Conservation (phyloP, 2,888 invertebrate species). For the Melangyna quadrimaculata region DNA sequence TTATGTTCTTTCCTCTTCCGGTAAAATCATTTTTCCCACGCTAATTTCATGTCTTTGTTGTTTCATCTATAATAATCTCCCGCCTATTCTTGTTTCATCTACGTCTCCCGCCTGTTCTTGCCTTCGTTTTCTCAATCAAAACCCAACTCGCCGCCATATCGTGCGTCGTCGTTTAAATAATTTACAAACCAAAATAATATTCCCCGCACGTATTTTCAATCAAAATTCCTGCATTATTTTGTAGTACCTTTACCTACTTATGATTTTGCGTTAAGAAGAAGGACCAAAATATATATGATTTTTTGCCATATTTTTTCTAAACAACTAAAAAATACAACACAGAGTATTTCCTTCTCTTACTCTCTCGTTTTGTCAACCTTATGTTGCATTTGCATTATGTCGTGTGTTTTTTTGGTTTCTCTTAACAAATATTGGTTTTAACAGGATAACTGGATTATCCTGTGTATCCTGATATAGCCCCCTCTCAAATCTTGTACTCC, state of each 20-base stretch:
- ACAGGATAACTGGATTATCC: slow-evolving; percentile 48
- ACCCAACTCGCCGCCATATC: background rate
- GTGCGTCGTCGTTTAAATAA: too few relatives aligned
- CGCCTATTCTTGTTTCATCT: background rate
- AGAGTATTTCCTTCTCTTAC: background rate
- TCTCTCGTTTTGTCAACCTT: background rate
- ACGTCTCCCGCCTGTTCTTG: background rate
- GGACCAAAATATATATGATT: background rate
- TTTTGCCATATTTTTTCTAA: background rate
- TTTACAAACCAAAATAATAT: background rate
- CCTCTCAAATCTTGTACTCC: background rate
- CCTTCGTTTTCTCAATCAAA: background rate
- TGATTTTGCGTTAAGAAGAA: background rate
- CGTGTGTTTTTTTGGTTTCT: background rate
- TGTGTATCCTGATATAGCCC: background rate
- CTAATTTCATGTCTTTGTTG: background rate
- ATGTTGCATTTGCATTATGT: background rate
- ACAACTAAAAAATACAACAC: slow-evolving; percentile 15
- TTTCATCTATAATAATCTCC: background rate
- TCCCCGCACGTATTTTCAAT: slow-evolving; percentile 42
- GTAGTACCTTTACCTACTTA: background rate
- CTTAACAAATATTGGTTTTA: slow-evolving; percentile 24
- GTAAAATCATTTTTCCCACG: background rate
- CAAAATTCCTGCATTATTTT: slow-evolving; percentile 42
- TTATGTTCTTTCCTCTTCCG: background rate